A percentile compares a stretch with the other conserved stretches of the same genome.
Conservation (phyloP, 1,140 invertebrate genomes). For the Belonocnema kinseyi region DNA sequence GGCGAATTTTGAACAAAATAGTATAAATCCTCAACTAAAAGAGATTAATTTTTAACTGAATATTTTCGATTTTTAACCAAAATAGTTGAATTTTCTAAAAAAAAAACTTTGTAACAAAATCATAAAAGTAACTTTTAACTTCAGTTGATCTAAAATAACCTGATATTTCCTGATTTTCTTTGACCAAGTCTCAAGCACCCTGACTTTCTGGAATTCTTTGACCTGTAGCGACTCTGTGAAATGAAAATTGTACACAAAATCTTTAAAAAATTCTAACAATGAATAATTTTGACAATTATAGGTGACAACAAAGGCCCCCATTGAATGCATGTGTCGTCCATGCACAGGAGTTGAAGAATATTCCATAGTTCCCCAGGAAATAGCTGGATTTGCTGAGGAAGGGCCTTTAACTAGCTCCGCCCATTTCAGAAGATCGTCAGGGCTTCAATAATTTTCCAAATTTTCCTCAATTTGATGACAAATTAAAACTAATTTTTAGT, state of each 20-base stretch:
- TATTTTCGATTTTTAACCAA: no score
- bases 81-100: no score
- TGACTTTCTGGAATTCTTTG: no score
- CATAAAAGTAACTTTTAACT: no score
- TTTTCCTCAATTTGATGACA: not conserved
- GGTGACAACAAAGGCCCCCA: slow-evolving; percentile 92
- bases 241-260: not conserved
- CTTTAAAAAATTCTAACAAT: not conserved
- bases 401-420: slow-evolving; percentile 80
- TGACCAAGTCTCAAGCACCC: no score
- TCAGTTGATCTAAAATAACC: no score
- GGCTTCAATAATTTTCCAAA: slow-evolving; percentile 62
- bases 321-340: slow-evolving; percentile 95
- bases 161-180: no score
- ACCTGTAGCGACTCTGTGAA: not conserved
- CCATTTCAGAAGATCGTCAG: slow-evolving; percentile 81
- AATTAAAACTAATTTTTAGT: not conserved
- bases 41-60: no score
- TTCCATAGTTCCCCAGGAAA: slow-evolving; percentile 91
- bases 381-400: slow-evolving; percentile 90
- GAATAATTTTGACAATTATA: slow-evolving; percentile 63
- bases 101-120: no score
- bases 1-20: no score
- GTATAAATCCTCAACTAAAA: no score
- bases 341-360: slow-evolving; percentile 92